A percentile compares a stretch with the other conserved stretches of the same genome.
Conservation (phyloP, 2,113 vertebrate genomes). For the Cheilinus undulatus region DNA sequence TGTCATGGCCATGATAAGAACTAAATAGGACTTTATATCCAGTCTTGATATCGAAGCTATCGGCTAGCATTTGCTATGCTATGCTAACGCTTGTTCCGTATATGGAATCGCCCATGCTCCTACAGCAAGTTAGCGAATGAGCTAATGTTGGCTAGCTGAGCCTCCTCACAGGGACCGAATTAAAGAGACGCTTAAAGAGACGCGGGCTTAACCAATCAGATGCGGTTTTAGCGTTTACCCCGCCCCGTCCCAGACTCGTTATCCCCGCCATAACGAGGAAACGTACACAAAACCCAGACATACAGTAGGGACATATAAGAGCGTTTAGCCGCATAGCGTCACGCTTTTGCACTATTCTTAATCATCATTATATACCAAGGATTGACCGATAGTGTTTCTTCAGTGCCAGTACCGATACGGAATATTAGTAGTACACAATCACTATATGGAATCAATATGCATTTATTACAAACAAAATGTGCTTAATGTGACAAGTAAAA, state of each 20-base stretch:
- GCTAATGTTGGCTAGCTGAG: constrained; percentile 25
- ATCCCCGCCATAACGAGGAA: not conserved
- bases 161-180: constrained; percentile 12
- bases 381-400: too few species aligned
- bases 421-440: too few species aligned
- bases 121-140: constrained; percentile 18
- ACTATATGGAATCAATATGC: too few species aligned
- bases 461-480: too few species aligned
- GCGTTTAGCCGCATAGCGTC: not conserved
- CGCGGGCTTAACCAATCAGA: constrained; percentile 41
- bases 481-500: too few species aligned
- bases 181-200: constrained; percentile 72
- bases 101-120: not conserved
- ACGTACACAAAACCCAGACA: not conserved
- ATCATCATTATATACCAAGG: too few species aligned
- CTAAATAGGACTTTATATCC: not conserved
- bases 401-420: too few species aligned
- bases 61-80: constrained; percentile 22
- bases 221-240: not conserved
- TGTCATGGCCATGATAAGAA: not conserved
- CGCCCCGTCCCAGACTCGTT: not conserved
- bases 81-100: not conserved
- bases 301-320: not conserved
- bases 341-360: not conserved
- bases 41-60: not conserved